Evolutionary conservation across 2,113 vertebrate species (phyloP).

Genomic region (Periophthalmodon schlosseri): DNA sequence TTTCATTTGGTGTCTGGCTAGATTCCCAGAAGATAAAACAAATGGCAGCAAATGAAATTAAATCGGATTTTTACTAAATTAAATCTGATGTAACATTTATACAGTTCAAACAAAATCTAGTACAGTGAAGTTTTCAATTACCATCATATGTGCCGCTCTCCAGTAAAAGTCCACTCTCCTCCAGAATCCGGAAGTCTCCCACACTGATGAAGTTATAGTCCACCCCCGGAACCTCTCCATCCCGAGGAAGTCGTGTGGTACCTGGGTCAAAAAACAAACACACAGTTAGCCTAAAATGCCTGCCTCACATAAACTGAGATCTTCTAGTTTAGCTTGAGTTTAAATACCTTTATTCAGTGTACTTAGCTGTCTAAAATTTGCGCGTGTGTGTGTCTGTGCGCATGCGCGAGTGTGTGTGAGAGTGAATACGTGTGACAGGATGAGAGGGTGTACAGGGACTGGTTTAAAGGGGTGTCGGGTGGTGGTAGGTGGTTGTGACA

Average conservation of each 20-base stretch:
- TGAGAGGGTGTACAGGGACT: too few species aligned
- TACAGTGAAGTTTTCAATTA: slow-evolving; percentile 53
- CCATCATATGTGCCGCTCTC: slow-evolving; percentile 98
- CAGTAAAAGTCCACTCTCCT: slow-evolving; percentile 93
- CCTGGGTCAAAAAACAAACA: slow-evolving; percentile 73
- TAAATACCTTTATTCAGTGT: background rate
- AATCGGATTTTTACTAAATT: background rate
- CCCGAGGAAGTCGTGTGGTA: slow-evolving; percentile 94
- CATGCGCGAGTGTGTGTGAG: too few species aligned
- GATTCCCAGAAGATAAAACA: background rate
- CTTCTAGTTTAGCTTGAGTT: too few species aligned
- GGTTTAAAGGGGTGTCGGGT: too few species aligned
- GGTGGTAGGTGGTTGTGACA: too few species aligned
- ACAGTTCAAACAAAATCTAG: background rate
- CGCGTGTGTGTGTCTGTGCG: too few species aligned
- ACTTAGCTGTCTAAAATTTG: too few species aligned
- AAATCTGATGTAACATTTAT: background rate
- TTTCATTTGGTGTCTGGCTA: background rate
- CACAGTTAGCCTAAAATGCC: background rate
- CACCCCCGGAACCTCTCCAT: slow-evolving; percentile 95
- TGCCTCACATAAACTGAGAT: background rate
- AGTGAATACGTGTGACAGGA: too few species aligned
- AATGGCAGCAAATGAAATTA: background rate
- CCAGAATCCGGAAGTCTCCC: slow-evolving; percentile 93
- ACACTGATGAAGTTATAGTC: slow-evolving; percentile 99